Evolutionary conservation across 2,113 vertebrate genomes (phyloP).

Genomic region (Zapus hudsonius): DNA sequence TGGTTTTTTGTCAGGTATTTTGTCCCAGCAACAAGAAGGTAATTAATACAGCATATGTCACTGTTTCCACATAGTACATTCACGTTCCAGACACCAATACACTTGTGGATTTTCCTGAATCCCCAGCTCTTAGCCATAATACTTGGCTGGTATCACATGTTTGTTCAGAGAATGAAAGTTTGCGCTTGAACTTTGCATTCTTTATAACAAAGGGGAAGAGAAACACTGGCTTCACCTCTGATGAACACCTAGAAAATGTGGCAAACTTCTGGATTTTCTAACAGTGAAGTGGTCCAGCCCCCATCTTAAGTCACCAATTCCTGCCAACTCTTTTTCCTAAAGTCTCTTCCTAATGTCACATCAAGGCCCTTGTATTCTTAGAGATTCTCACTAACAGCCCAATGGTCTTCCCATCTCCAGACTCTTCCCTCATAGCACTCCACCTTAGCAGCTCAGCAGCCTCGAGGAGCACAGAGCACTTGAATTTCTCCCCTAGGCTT

Average conservation of each 20-base stretch:
- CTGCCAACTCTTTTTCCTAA: background rate
- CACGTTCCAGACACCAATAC: accelerated
- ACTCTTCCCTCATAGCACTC: background rate
- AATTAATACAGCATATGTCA: no score
- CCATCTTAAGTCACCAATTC: background rate
- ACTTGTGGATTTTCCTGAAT: background rate
- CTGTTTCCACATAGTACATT: accelerated
- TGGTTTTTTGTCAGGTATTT: no score
- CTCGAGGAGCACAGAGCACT: background rate
- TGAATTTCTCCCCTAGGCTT: background rate
- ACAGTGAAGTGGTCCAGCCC: no score
- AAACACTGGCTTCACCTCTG: background rate
- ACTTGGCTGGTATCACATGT: background rate
- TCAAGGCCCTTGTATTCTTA: background rate
- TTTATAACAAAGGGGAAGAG: background rate
- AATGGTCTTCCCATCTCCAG: background rate
- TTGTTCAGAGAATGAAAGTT: background rate
- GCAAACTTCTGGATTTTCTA: background rate
- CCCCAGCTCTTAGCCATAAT: background rate
- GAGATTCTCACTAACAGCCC: background rate
- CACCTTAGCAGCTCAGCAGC: background rate
- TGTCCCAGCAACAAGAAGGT: no score
- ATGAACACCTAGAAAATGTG: background rate
- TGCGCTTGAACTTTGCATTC: background rate
- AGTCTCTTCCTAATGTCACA: background rate